These are phyloP conservation scores for Orchesella flavescens DNA, from an alignment of 2,888 invertebrate genomes.

Conservation along the genomic window DNA sequence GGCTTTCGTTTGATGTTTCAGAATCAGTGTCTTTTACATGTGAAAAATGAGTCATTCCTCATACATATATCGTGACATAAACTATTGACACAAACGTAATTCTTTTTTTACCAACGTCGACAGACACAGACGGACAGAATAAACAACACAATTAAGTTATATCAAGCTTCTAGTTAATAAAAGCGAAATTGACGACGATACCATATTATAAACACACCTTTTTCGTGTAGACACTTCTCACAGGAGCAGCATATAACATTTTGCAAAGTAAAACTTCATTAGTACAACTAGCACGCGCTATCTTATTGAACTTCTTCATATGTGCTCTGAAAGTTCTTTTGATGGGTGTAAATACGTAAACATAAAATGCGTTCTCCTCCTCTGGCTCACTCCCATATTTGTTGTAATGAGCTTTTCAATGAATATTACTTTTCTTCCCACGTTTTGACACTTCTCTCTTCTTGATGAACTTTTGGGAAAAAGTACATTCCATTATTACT, in stretches of 20 bases:
- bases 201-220: slow-evolving; percentile 5
- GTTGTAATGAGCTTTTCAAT: slow-evolving; percentile 11
- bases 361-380: neutral
- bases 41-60: too few relatives aligned
- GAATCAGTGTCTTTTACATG: too few relatives aligned
- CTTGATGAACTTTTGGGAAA: slow-evolving; percentile 18
- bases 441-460: slow-evolving; percentile 13
- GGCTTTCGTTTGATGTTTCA: too few relatives aligned
- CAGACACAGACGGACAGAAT: neutral
- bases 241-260: neutral
- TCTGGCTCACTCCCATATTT: slow-evolving; percentile 7
- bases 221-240: neutral
- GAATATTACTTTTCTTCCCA: slow-evolving; percentile 20
- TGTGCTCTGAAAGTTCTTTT: neutral
- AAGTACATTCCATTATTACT: neutral
- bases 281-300: neutral
- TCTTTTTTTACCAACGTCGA: neutral
- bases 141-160: neutral
- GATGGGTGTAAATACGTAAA: neutral
- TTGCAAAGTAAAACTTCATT: neutral
- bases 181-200: neutral
- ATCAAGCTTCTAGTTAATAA: neutral
- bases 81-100: neutral
- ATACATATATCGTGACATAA: neutral
- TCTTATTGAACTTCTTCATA: neutral